Percentiles rank a stretch among this genome's conserved stretches.
Evolutionary conservation across 2,888 invertebrate genomes (phyloP).

Genomic region (Epsilonema sp.): DNA sequence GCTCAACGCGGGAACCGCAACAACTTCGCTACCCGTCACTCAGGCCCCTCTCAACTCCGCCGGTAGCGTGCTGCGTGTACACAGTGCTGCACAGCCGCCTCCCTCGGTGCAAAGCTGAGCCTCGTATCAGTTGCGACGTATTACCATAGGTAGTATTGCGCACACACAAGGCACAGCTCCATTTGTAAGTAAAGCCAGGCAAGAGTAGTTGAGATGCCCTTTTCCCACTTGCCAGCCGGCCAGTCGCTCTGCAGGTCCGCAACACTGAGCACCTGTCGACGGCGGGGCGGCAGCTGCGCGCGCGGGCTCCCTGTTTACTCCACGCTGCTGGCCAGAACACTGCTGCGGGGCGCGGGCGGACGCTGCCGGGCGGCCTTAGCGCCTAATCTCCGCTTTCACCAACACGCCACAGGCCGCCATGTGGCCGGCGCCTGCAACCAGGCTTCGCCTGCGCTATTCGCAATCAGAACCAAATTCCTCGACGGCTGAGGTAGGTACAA

Average conservation of each 20-base stretch:
- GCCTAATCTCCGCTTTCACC: background rate
- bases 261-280: no score
- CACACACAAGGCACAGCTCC: no score
- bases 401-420: background rate
- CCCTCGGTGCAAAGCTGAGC: no score
- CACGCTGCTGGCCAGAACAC: no score
- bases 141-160: no score
- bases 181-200: no score
- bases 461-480: background rate
- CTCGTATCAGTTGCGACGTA: no score
- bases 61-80: no score
- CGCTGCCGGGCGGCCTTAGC: background rate
- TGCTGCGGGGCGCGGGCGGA: background rate
- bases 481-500: no score
- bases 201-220: no score
- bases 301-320: background rate
- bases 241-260: background rate
- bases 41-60: background rate
- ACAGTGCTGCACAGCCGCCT: no score
- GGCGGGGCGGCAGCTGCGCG: background rate
- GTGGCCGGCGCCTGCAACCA: background rate
- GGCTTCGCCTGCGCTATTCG: background rate
- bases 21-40: background rate
- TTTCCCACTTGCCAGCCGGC: background rate
- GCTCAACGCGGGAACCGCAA: conserved; percentile 2